Evolutionary conservation across 53 echinoderm and acorn worm species (phyloP).

Genomic region (Pentamera pediparva): DNA sequence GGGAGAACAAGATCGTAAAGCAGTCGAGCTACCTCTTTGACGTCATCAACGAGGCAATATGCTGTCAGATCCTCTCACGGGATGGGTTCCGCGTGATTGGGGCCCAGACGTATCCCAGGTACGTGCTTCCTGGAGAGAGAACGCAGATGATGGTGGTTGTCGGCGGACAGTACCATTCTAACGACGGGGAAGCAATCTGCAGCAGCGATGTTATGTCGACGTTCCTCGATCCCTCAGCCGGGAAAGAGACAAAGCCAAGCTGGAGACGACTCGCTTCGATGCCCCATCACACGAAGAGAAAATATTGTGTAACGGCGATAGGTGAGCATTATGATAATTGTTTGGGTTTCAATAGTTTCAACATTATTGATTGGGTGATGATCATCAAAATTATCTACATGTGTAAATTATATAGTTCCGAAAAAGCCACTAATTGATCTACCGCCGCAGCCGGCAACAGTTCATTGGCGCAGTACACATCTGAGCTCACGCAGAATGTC

Average conservation of each 20-base stretch:
- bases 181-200: slow-evolving; percentile 57
- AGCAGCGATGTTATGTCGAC: slow-evolving; percentile 44
- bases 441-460: too few species aligned
- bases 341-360: too few species aligned
- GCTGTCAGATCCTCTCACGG: slow-evolving; percentile 57
- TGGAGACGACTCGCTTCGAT: slow-evolving; percentile 58
- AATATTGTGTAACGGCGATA: slow-evolving; percentile 51
- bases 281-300: slow-evolving; percentile 63
- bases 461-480: too few species aligned
- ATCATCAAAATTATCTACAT: too few species aligned
- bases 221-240: not conserved
- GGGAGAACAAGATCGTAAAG: slow-evolving; percentile 5
- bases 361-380: too few species aligned
- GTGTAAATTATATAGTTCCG: too few species aligned
- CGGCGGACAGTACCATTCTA: slow-evolving; percentile 53
- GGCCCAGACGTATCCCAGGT: slow-evolving; percentile 45
- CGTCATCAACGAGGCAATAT: slow-evolving; percentile 61
- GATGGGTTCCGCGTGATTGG: slow-evolving; percentile 60
- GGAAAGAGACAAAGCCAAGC: slow-evolving; percentile 19
- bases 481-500: too few species aligned
- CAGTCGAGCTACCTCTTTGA: slow-evolving; percentile 34
- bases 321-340: too few species aligned
- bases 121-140: slow-evolving; percentile 24
- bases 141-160: slow-evolving; percentile 56
- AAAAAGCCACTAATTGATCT: too few species aligned